These are phyloP conservation scores for Tridacna crocea DNA, from an alignment of 2,888 invertebrate genomes.

Conservation along the genomic window DNA sequence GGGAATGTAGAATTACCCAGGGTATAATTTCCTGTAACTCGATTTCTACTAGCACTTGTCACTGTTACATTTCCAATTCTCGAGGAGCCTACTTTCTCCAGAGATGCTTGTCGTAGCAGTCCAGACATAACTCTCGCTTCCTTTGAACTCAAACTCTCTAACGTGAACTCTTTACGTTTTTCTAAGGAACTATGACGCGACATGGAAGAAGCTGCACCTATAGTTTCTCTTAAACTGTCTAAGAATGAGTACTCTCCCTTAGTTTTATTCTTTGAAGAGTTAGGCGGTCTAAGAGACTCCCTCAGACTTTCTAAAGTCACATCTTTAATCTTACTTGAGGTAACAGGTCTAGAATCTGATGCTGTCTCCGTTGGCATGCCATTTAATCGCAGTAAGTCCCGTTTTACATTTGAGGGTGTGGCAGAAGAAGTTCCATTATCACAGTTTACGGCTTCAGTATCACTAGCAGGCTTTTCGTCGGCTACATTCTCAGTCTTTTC, in stretches of 20 bases:
- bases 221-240: slow-evolving; percentile 71
- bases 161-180: slow-evolving; percentile 77
- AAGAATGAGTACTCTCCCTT: slow-evolving; percentile 61
- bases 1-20: slow-evolving; percentile 70
- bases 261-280: slow-evolving; percentile 69
- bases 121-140: slow-evolving; percentile 83
- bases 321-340: slow-evolving; percentile 70
- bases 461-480: slow-evolving; percentile 15
- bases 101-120: slow-evolving; percentile 80
- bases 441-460: slow-evolving; percentile 56
- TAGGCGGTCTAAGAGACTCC: slow-evolving; percentile 67
- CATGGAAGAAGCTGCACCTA: slow-evolving; percentile 74
- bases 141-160: slow-evolving; percentile 81
- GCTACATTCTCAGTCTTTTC: slow-evolving; percentile 20
- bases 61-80: slow-evolving; percentile 79
- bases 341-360: slow-evolving; percentile 60
- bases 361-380: slow-evolving; percentile 59
- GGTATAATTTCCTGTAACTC: slow-evolving; percentile 76
- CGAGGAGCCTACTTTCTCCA: slow-evolving; percentile 82
- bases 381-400: slow-evolving; percentile 62
- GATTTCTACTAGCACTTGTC: slow-evolving; percentile 80
- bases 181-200: slow-evolving; percentile 73
- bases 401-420: slow-evolving; percentile 57
- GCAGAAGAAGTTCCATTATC: slow-evolving; percentile 56
- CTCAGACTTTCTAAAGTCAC: slow-evolving; percentile 72